Evolutionary conservation across 2,888 invertebrate genomes (phyloP), one percentile per base, ranked within the genome.

Genomic region (Drosophila hamatofila): DNA sequence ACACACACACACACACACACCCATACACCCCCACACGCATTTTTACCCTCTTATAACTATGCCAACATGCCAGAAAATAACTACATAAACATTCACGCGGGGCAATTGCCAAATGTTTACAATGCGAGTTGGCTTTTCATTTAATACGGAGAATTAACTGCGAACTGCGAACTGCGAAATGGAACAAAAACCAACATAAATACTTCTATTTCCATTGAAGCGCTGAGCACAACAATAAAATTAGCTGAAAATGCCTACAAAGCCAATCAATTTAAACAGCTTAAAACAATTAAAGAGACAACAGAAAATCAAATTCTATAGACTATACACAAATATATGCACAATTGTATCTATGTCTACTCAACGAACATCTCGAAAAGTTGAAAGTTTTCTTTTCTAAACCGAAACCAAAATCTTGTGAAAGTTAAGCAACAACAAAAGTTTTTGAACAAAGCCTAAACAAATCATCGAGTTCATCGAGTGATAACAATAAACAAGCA

Each of bases 121-220:
- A 54, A 65, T 68, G 46, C 66, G 67, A 70, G 57, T 72, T 72
- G 80, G 75, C 66, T 67, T 80, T 87, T 58, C 65, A 83, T 81
- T 84, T 72, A 72, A 75, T 68, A 56, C 74, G 35, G 58, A 6
- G 67, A 80, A 57, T 79, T 71, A 41, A 35, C 44, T 69, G 42
- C 39, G 67, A 57, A 57, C 54, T 25, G 62, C 48, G n/a, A 51
- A 18, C 52, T 23, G 62, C 49, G n/a, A 64, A 21, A 49, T 18
- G 7, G 14, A 30, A 56, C 41, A n/a, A 35, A 59, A 59, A 39
- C 21, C 18, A n/a, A 25, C 16, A 23, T 37, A 68, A 57, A 49
- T 68, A 25, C 25, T 52, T 35, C 30, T 39, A 18, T 35, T 44
- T 23, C 18, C 23, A 23, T 21, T 16, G 27, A 4, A 18, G 23